Percentiles rank a stretch among this genome's conserved stretches.
Conservation (phyloP, 2,113 vertebrate genomes). For the Callocephalon fimbriatum region DNA sequence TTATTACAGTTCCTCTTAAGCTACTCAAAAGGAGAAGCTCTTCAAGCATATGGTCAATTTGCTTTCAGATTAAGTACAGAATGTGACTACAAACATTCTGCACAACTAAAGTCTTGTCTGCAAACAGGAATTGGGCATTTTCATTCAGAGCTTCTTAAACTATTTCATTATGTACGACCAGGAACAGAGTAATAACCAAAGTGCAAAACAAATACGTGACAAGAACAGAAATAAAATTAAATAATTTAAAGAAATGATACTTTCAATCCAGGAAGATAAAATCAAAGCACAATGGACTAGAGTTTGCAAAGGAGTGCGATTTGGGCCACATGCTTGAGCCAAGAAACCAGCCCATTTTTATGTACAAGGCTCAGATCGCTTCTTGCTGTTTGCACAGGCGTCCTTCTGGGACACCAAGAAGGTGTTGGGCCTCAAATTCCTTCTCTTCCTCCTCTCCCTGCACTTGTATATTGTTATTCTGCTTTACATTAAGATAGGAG, state of each 20-base stretch:
- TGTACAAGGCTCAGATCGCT: not conserved
- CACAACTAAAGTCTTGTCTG: not conserved
- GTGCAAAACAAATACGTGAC: not conserved
- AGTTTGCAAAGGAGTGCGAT: accelerated
- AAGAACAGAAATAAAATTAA: not conserved
- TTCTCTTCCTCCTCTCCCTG: not conserved
- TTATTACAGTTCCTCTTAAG: not conserved
- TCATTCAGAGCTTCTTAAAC: not conserved
- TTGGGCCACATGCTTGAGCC: not conserved
- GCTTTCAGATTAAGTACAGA: not conserved
- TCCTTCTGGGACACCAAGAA: not conserved
- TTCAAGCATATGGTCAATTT: not conserved
- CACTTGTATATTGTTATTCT: not conserved
- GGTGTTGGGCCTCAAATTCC: not conserved
- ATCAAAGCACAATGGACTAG: not conserved
- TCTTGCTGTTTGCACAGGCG: not conserved
- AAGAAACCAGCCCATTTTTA: not conserved
- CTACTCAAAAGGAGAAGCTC: not conserved
- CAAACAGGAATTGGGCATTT: not conserved
- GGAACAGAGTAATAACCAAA: not conserved
- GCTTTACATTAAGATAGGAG: not conserved
- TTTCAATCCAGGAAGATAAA: not conserved
- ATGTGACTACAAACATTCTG: not conserved
- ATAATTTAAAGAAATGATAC: not conserved
- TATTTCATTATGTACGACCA: not conserved